phyloP scores from a whole-genome alignment of 2,888 invertebrate species.

The Drosophila mimetica region DNA sequence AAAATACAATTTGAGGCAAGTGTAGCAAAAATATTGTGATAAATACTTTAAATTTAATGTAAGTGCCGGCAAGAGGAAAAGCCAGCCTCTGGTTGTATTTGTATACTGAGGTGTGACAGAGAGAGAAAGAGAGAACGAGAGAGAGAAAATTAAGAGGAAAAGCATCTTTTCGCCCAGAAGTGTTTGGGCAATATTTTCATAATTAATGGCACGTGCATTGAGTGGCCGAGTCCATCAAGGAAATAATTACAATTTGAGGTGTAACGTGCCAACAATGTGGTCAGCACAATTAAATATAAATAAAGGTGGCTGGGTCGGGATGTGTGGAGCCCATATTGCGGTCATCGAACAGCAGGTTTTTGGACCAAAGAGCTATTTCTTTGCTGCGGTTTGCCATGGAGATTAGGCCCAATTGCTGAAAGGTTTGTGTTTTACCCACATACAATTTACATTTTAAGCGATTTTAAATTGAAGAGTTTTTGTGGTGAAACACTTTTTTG shows the following conservation, averaged over 20 bases:
- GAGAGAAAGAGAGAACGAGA: background rate
- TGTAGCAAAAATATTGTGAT: conserved; percentile 74
- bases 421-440: background rate
- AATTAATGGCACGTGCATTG: conserved; percentile 69
- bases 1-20: conserved; percentile 69
- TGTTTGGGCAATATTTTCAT: conserved; percentile 78
- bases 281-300: conserved; percentile 45
- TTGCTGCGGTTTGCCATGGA: conserved; percentile 25
- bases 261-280: conserved; percentile 41
- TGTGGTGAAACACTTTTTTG: background rate
- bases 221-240: conserved; percentile 45
- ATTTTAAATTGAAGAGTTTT: background rate
- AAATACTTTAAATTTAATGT: conserved; percentile 76
- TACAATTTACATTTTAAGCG: background rate
- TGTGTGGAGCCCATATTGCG: conserved; percentile 23
- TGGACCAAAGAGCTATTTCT: conserved; percentile 17
- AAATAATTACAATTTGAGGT: conserved; percentile 59
- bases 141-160: background rate
- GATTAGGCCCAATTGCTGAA: conserved; percentile 4
- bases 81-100: background rate
- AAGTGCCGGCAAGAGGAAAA: conserved; percentile 50
- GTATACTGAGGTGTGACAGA: background rate
- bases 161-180: conserved; percentile 51
- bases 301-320: conserved; percentile 7
- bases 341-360: conserved; percentile 20